These are phyloP conservation scores for Megalops atlanticus DNA, from an alignment of 2,113 vertebrate genomes.

Conservation along the genomic window DNA sequence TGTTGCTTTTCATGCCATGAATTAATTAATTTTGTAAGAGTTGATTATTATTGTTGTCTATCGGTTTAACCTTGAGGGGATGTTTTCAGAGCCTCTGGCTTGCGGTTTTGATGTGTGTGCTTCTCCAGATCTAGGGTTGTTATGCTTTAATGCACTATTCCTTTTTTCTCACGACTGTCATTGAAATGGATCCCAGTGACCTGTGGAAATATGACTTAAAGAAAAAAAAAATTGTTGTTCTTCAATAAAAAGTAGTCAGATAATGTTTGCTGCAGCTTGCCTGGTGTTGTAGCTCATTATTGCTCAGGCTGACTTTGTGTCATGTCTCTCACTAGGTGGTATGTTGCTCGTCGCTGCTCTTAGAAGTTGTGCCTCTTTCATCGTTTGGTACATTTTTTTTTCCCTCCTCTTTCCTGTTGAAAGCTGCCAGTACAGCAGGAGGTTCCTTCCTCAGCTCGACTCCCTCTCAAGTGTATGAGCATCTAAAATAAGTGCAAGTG, in stretches of 20 bases:
- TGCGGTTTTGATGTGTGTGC: not conserved
- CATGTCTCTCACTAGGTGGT: not conserved
- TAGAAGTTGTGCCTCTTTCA: not conserved
- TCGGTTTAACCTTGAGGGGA: not conserved
- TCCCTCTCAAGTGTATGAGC: too few species aligned
- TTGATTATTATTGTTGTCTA: not conserved
- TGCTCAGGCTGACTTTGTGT: not conserved
- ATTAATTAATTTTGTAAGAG: not conserved
- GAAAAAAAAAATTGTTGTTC: not conserved
- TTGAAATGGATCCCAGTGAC: not conserved
- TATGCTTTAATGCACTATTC: not conserved
- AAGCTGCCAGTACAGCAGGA: not conserved
- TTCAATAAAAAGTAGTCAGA: not conserved
- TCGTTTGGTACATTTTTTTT: not conserved
- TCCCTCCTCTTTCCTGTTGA: not conserved
- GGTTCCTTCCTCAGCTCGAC: conserved; percentile 6
- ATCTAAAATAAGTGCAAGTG: too few species aligned
- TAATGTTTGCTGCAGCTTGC: not conserved
- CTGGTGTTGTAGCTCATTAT: not conserved
- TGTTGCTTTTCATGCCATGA: not conserved
- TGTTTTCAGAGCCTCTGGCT: not conserved
- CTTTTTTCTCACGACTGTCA: not conserved
- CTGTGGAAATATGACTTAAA: not conserved
- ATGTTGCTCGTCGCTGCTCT: not conserved
- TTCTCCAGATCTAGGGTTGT: not conserved